Base-by-base conservation (phyloP, 2,113 vertebrate genomes). In the Excalfactoria chinensis region DNA sequence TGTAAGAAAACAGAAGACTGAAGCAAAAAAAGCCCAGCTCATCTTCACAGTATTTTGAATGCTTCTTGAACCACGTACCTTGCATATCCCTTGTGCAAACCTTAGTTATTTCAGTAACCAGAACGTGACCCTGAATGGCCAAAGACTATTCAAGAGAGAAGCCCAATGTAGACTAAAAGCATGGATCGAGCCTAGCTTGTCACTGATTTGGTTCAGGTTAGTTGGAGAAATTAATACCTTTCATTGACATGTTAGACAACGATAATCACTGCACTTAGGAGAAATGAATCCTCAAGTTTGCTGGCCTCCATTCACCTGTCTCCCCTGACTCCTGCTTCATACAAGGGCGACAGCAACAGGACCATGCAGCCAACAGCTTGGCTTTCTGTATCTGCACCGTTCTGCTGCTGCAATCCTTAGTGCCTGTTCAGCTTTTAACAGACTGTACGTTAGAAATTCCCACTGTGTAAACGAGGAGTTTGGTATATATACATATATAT, bases 1-100 rank as follows among this genome's bases (percentile, higher is more conserved):
- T 81, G 40, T 64, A 89, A 88, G 63, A 90, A 93, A 86, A 82
- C 6, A 92, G 63, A 84, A 87, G 74, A 76, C 63, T 43, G 78
- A 93, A 89, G 81, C 67, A 78, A 92, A 94, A 94, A 94, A 94
- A n/a, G 84, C 4, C 4, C 91, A 56, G 67, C 44, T 92, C 84
- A 67, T 75, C 58, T 58, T 88, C 13, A 34, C 8, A 21, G 62
- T 84, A 66, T 75, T 94, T 64, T 35, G 63, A 92, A 60, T 7
- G 35, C 55, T 79, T 66, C 84, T 72, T 51, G 55, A 81, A 93
- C 64, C 86, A 69, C 4, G 2, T 51, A 86, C 55, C 41, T 86
- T 64, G 66, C 67, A 95, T 86, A 89, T 34, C 91, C 73, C 63
- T 81, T 69, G 68, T 64, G 77, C 67, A 49, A 70, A 69, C 75